A percentile compares a stretch with the other conserved stretches of the same genome.
phyloP scores from a whole-genome alignment of 1,140 invertebrate genomes.

The Hyles euphorbiae region DNA sequence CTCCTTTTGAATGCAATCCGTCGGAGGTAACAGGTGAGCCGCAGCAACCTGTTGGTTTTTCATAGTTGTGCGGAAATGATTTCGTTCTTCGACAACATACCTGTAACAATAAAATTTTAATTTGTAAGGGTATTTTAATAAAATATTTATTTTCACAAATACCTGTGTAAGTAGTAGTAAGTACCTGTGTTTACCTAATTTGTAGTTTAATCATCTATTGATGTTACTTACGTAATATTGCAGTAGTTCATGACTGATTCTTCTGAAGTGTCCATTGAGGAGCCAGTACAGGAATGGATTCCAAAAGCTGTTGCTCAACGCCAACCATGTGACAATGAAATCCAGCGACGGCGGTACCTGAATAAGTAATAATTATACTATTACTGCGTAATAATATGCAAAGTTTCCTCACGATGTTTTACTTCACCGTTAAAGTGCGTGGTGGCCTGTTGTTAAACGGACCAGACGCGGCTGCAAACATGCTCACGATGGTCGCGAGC shows the following conservation, averaged over 20 bases:
- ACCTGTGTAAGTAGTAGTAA: no score
- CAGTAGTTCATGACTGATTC: constrained; percentile 84
- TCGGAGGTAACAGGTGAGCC: constrained; percentile 66
- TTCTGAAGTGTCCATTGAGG: constrained; percentile 88
- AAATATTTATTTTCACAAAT: no score
- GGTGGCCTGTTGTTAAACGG: no score
- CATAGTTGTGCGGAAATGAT: constrained; percentile 52
- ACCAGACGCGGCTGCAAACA: no score
- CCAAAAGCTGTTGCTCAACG: constrained; percentile 91
- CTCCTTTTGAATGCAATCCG: constrained; percentile 74
- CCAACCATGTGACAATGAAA: constrained; percentile 89
- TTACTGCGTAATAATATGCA: no score
- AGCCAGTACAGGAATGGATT: constrained; percentile 93
- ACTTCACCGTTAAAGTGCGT: no score
- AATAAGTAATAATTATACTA: constrained; percentile 15
- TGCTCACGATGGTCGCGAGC: no score
- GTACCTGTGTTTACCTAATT: no score
- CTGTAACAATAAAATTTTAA: constrained; percentile 25
- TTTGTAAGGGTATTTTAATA: neutral
- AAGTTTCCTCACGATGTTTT: no score
- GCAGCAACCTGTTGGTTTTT: constrained; percentile 69
- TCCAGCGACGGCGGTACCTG: constrained; percentile 86
- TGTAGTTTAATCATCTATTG: no score
- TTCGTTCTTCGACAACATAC: constrained; percentile 66
- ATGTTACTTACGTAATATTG: constrained; percentile 80